Evolutionary conservation across 2,888 invertebrate genomes (phyloP), one percentile per base, ranked within the genome.

Genomic region (Ditula angustiorana): DNA sequence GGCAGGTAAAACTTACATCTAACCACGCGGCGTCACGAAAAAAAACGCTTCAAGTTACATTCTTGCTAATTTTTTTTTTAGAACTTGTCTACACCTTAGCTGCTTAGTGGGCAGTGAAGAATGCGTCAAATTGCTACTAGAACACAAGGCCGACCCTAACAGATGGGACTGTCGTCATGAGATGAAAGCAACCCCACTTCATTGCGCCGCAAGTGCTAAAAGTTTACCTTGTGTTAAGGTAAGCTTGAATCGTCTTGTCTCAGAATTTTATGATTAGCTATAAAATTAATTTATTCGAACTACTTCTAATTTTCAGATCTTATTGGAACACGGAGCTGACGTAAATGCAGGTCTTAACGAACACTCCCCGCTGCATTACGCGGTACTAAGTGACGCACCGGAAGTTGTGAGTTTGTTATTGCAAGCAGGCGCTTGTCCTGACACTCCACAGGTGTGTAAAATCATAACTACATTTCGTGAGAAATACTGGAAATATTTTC

Each of bases 341-440:
- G 95, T 96, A n/a, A 95, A 96, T 76, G 96, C 96, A 5, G 96
- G 96, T 11, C 88, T 95, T 53, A 93, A 87, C 59, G 94, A 94
- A 60, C 94, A 95, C 69, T 97, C 96, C 41, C 96, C 98, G 0
- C 87, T 98, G 67, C 97, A 97, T 82, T 97, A 96, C 81, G 98
- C 98, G 0, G 97, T 97, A 57, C 94, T 96, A 71, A 96, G 96
- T 76, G 94, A 96, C 77, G 95, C 95, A 10, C 90, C 94, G 61
- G 95, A 96, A 69, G 97, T 97, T 74, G 96, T 96, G 1, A 94
- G 94, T 77, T 94, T 94, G 70, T 90, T 98, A 69, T 83, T 98
- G 57, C 94, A 95, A 72, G 95, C 95, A 69, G 97, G 97, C 52
- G 98, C 98, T 2, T 95, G 95, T 78, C 96, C 98, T 23, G 97